Evolutionary conservation across 2,113 vertebrate genomes (phyloP).

Genomic region (Gulo gulo): DNA sequence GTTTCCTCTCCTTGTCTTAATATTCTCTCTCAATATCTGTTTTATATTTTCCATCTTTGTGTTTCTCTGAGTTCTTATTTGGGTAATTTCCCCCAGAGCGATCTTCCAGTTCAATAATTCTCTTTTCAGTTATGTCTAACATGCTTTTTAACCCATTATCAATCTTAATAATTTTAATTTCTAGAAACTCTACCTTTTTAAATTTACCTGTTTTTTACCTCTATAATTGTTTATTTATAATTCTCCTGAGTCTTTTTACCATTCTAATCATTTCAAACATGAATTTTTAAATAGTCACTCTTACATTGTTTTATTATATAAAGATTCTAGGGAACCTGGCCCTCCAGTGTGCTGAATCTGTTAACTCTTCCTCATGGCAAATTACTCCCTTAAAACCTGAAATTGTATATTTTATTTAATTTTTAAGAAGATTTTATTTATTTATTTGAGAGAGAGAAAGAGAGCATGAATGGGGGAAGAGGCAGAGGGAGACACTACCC

Average conservation of each 20-base stretch:
- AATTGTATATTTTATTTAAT: background rate
- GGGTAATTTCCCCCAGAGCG: background rate
- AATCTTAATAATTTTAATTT: slow-evolving; percentile 32
- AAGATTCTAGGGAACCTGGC: background rate
- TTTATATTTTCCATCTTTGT: slow-evolving; percentile 1
- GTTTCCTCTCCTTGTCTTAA: background rate
- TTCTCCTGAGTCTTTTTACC: background rate
- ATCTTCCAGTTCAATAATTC: background rate
- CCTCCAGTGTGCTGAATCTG: background rate
- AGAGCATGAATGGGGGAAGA: background rate
- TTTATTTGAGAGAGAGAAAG: background rate
- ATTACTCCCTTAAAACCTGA: background rate
- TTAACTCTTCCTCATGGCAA: background rate
- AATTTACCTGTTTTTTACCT: background rate
- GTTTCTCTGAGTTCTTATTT: background rate
- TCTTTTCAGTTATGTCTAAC: background rate
- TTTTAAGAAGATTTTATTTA: background rate
- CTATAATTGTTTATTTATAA: background rate
- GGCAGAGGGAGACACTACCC: background rate
- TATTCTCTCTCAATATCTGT: background rate
- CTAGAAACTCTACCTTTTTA: slow-evolving; percentile 17
- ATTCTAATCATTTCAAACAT: background rate
- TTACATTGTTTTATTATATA: background rate
- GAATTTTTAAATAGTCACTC: background rate
- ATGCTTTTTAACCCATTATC: background rate